Evolutionary conservation across 2,888 invertebrate species (phyloP), one percentile per base, ranked within the genome.

Genomic region (Plagiodera versicolora): DNA sequence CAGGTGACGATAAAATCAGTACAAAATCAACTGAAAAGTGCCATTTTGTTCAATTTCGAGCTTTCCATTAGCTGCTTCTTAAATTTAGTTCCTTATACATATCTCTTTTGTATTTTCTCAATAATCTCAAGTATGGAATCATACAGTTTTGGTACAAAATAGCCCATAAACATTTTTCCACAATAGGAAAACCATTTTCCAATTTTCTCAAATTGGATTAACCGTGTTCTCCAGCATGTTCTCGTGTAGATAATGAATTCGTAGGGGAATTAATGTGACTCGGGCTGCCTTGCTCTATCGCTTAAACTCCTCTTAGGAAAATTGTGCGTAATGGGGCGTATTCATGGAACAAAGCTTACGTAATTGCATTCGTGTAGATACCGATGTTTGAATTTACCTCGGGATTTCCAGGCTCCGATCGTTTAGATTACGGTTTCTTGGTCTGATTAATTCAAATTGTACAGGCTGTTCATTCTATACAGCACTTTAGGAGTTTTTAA

Each of bases 311-410:
- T 30, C 30, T 16, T 19, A 24, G 30, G 24, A 19, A 14, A 49
- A 14, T 16, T 24, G 19, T 49, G 28, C 5, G 19, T 10, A 30
- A 49, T 49, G 49, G 24, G 30, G 20, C 49, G 20, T 30, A 8
- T 18, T 28, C 19, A 30, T 30, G 49, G 20, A 30, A 49, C 49
- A 49, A 19, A 49, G 49, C 49, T 49, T n/a, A 30, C 30, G 14
- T 19, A 49, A 49, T 49, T 49, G 20, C 49, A 49, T 30, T 6
- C 39, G 4, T 14, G 39, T 11, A 39, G 39, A 4, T n/a, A 3
- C 39, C 39, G 14, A 39, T 39, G 39, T 39, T 39, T n/a, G 39
- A 39, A 39, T n/a, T 14, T 39, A 4, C 39, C 3, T n/a, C 14
- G 3, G 39, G 11, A 39, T 39, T 14, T 39, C 14, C 39, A 1